Percentiles rank a stretch among this genome's conserved stretches.
These are phyloP conservation scores for Calameuta pallipes DNA, from an alignment of 2,888 invertebrate species.

Conservation along the genomic window DNA sequence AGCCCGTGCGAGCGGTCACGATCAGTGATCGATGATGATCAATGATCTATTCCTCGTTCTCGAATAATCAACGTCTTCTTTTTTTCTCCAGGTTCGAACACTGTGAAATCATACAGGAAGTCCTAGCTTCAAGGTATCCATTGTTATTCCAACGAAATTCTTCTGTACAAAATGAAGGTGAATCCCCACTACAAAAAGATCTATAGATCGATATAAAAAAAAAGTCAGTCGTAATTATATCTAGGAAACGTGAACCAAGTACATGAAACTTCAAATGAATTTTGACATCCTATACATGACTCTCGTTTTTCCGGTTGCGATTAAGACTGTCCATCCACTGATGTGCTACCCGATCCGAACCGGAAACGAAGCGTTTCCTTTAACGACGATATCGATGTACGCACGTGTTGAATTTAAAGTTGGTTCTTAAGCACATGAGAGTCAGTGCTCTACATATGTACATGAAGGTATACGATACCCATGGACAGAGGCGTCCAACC, in stretches of 20 bases:
- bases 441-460: not conserved
- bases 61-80: not conserved
- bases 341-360: slow-evolving; percentile 18
- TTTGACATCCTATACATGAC: not conserved
- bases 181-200: not conserved
- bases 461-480: not conserved
- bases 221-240: not conserved
- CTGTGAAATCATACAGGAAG: not conserved
- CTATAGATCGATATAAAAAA: not conserved
- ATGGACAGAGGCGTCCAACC: not conserved
- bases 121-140: not conserved
- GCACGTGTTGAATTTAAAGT: slow-evolving; percentile 22
- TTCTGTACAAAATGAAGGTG: not conserved
- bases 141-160: not conserved
- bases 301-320: not conserved
- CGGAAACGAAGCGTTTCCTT: slow-evolving; percentile 25
- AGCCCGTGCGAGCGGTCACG: not conserved
- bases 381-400: slow-evolving; percentile 20
- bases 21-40: not conserved
- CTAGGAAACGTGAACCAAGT: not conserved
- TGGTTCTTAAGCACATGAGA: not conserved
- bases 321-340: not conserved
- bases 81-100: not conserved
- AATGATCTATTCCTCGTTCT: not conserved
- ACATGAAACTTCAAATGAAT: not conserved